Conservation (phyloP, 2,113 vertebrate species). For the Neolamprologus toae region DNA sequence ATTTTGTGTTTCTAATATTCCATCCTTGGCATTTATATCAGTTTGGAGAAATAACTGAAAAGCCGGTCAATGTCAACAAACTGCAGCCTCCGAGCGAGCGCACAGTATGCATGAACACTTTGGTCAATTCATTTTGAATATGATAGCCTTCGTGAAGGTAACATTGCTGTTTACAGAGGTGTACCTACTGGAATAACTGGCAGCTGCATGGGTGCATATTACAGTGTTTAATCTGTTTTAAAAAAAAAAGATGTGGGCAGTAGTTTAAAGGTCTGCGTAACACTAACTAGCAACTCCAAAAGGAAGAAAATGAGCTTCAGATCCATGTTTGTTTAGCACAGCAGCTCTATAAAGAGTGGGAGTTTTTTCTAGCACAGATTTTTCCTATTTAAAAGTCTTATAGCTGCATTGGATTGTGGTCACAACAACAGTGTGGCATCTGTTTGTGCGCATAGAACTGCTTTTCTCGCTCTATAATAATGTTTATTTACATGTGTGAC, state of each 20-base stretch:
- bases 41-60: background rate
- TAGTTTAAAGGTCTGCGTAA: background rate
- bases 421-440: background rate
- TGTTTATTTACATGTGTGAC: background rate
- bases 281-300: background rate
- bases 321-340: background rate
- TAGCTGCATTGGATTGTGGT: background rate
- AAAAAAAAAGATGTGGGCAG: background rate
- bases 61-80: background rate
- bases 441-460: background rate
- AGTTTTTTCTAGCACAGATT: background rate
- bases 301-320: background rate
- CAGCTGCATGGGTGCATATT: background rate
- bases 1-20: background rate
- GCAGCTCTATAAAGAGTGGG: background rate
- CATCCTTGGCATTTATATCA: background rate
- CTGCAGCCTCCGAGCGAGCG: background rate
- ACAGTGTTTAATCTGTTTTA: fast-evolving
- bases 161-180: background rate
- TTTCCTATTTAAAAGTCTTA: background rate
- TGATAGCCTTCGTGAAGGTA: background rate
- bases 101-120: background rate
- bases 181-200: background rate
- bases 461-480: background rate
- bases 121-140: background rate